Evolutionary conservation across 1,140 invertebrate species (phyloP).

Genomic region (Pararge aegeria): DNA sequence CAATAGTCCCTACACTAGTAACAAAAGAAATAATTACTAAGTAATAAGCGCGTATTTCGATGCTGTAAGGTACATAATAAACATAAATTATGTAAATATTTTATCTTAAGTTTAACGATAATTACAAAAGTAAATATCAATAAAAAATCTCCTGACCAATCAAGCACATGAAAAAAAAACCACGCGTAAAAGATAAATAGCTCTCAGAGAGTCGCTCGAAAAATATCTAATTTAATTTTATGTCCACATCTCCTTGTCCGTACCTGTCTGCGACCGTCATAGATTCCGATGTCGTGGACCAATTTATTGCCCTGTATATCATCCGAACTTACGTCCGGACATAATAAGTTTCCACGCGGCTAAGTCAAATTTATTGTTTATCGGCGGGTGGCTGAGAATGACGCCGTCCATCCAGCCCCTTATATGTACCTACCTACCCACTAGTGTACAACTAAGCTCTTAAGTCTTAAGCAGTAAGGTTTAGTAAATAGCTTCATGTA

Average conservation of each 20-base stretch:
- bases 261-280: conserved; percentile 55
- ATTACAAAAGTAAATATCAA: conserved; percentile 9
- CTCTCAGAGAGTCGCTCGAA: conserved; percentile 29
- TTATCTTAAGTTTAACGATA: neutral
- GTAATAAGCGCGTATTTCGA: neutral
- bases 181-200: conserved; percentile 45
- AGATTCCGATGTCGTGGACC: conserved; percentile 48
- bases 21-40: no score
- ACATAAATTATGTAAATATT: neutral
- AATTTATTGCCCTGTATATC: conserved; percentile 60
- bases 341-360: conserved; percentile 58
- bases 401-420: conserved; percentile 25
- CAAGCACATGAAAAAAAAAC: conserved; percentile 39
- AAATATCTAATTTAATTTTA: conserved; percentile 66
- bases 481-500: neutral
- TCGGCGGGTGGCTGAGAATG: conserved; percentile 35
- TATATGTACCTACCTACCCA: neutral
- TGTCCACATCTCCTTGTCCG: conserved; percentile 34
- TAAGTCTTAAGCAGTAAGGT: neutral
- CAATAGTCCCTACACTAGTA: no score
- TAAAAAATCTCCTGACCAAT: conserved; percentile 7
- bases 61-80: no score
- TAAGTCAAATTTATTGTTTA: conserved; percentile 66
- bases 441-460: neutral
- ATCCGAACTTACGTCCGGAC: conserved; percentile 55